Evolutionary conservation across 2,113 vertebrate species (phyloP).

Genomic region (Pandion haliaetus): DNA sequence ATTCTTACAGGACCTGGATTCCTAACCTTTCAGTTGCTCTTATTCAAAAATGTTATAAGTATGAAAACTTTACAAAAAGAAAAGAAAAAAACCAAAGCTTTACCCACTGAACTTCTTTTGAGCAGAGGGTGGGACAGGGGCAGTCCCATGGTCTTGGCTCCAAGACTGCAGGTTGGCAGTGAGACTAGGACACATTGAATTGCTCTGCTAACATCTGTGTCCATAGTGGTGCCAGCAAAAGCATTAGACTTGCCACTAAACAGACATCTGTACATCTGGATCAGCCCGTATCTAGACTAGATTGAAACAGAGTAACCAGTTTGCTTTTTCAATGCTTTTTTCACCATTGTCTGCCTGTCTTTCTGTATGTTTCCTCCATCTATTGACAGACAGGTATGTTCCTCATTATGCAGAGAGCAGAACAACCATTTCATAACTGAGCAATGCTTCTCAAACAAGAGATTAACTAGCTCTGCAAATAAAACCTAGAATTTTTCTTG

Average conservation of each 20-base stretch:
- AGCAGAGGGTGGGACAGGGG: background rate
- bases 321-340: background rate
- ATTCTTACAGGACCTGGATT: background rate
- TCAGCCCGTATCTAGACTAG: background rate
- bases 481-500: background rate
- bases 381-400: background rate
- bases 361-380: background rate
- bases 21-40: background rate
- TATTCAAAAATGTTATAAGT: no score
- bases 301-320: background rate
- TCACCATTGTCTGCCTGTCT: background rate
- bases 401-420: background rate
- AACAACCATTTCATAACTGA: background rate
- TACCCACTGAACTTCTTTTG: background rate
- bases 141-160: background rate
- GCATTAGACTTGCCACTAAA: background rate
- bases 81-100: background rate
- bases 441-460: background rate
- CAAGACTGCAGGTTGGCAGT: background rate
- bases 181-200: background rate
- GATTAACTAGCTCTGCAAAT: background rate
- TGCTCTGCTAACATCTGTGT: background rate
- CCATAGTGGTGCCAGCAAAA: background rate
- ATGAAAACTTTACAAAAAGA: background rate
- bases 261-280: background rate